Evolutionary conservation across 2,113 vertebrate species (phyloP).

Genomic region (Plectropomus leopardus): DNA sequence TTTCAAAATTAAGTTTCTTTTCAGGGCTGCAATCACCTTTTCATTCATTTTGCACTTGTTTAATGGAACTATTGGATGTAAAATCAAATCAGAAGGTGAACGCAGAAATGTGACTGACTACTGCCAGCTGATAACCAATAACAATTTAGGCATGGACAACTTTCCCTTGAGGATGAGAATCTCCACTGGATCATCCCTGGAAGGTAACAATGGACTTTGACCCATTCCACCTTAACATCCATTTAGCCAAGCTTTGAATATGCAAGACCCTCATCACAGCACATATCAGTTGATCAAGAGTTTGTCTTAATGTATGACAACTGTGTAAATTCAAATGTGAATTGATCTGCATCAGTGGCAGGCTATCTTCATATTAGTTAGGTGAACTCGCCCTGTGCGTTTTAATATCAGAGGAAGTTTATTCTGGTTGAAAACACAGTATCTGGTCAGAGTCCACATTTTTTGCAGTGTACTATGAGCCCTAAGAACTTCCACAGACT

Average conservation of each 20-base stretch:
- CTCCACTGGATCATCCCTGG: fast-evolving
- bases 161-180: neutral
- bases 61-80: neutral
- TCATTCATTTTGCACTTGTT: no score
- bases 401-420: neutral
- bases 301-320: neutral
- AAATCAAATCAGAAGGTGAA: neutral
- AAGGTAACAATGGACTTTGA: neutral
- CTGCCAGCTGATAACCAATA: neutral
- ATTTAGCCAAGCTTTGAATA: conserved; percentile 27
- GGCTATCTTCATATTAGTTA: neutral
- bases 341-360: neutral
- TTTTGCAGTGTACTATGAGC: conserved; percentile 62
- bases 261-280: neutral
- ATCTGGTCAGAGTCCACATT: conserved; percentile 39
- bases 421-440: neutral
- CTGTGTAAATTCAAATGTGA: neutral
- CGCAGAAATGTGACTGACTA: neutral
- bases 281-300: conserved; percentile 3
- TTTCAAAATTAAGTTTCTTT: neutral
- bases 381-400: neutral
- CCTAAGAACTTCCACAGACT: conserved; percentile 61
- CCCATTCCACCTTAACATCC: conserved; percentile 1
- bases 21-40: no score
- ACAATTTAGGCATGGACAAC: neutral